Evolutionary conservation across 2,888 invertebrate genomes (phyloP).

Genomic region (Agriopis aurantiaria): DNA sequence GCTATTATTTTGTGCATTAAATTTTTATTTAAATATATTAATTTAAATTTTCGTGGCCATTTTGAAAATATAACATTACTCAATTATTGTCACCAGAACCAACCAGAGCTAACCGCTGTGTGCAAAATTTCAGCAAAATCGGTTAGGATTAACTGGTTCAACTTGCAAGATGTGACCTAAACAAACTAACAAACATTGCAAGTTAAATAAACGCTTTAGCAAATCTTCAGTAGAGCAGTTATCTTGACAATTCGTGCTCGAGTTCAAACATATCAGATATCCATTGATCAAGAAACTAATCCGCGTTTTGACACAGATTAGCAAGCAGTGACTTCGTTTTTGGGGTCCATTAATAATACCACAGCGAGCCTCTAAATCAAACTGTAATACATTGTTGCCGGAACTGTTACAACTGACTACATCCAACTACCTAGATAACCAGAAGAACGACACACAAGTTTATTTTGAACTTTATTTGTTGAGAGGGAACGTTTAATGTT

Average conservation of each 20-base stretch:
- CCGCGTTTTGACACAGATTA: slow-evolving; percentile 7
- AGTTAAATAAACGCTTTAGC: too few relatives aligned
- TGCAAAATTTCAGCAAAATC: too few relatives aligned
- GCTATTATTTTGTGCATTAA: too few relatives aligned
- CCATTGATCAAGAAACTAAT: slow-evolving; percentile 24
- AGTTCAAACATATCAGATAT: slow-evolving; percentile 13
- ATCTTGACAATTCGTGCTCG: background rate
- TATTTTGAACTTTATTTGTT: slow-evolving; percentile 19
- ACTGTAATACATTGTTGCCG: slow-evolving; percentile 42
- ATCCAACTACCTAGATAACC: slow-evolving; percentile 13
- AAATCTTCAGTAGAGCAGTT: too few relatives aligned
- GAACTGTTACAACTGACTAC: slow-evolving; percentile 30
- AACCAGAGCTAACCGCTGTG: too few relatives aligned
- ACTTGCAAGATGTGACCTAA: too few relatives aligned
- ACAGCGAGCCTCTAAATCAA: slow-evolving; percentile 26
- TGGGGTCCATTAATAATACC: slow-evolving; percentile 23
- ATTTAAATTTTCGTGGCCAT: too few relatives aligned
- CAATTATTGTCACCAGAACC: too few relatives aligned
- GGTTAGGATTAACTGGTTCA: too few relatives aligned
- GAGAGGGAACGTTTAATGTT: background rate
- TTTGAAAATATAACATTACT: too few relatives aligned
- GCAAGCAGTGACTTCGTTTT: background rate
- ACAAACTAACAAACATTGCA: too few relatives aligned
- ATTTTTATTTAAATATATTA: too few relatives aligned
- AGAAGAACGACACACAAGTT: background rate